These are phyloP conservation scores for Fukomys damarensis DNA, from an alignment of 2,113 vertebrate genomes.

Conservation along the genomic window DNA sequence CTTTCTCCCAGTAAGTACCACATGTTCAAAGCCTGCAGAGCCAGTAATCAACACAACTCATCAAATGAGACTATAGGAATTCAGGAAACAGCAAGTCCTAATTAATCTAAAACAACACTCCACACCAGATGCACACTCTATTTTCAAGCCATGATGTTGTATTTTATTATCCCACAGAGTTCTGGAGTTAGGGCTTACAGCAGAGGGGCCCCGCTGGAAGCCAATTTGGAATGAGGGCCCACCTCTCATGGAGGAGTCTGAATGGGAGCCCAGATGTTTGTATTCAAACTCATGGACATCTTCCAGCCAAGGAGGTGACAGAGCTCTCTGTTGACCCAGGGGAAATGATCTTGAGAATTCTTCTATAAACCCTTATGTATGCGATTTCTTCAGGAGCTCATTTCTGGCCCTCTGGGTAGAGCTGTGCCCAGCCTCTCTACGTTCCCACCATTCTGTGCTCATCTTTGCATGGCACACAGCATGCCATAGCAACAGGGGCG, in stretches of 20 bases:
- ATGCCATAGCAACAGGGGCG: not conserved
- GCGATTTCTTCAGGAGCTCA: not conserved
- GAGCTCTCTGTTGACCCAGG: not conserved
- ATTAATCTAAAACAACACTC: conserved; percentile 61
- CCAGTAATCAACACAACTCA: conserved; percentile 9
- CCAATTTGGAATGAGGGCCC: not conserved
- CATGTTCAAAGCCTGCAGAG: conserved; percentile 38
- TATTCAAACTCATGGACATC: not conserved
- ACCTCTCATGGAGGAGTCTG: not conserved
- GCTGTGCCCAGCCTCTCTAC: too few species aligned
- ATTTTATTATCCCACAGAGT: not conserved
- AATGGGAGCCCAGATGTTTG: not conserved
- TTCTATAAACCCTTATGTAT: not conserved
- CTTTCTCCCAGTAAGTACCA: not conserved
- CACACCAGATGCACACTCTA: conserved; percentile 35
- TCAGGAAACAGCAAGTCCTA: conserved; percentile 65
- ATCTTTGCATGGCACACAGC: not conserved
- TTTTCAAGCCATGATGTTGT: conserved; percentile 34
- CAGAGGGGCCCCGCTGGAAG: not conserved
- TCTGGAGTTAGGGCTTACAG: conserved; percentile 20
- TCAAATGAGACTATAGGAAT: conserved; percentile 55
- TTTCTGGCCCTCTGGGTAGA: not conserved
- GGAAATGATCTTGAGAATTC: not conserved
- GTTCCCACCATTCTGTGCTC: not conserved
- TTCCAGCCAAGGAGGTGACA: not conserved